A percentile compares a stretch with the other conserved stretches of the same genome.
These are phyloP conservation scores for Atherix ibis DNA, from an alignment of 2,888 invertebrate genomes.

Conservation along the genomic window DNA sequence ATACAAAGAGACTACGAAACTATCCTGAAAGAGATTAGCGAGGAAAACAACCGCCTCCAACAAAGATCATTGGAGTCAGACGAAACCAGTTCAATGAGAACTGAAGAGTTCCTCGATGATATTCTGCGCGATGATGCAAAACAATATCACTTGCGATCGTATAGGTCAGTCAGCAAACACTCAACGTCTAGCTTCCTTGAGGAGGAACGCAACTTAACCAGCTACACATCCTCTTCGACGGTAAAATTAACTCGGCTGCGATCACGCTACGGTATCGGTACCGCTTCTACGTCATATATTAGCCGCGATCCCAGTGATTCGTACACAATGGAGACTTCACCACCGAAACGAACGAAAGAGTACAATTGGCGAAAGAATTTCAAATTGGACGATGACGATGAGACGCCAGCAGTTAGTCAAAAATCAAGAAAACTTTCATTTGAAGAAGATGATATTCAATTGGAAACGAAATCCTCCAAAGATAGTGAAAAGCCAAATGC, in stretches of 20 bases:
- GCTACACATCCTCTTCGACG: background rate
- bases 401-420: background rate
- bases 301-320: slow-evolving; percentile 12
- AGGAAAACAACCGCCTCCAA: background rate
- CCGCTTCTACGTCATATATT: slow-evolving; percentile 14
- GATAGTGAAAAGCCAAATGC: background rate
- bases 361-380: slow-evolving; percentile 32
- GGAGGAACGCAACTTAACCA: slow-evolving; percentile 17
- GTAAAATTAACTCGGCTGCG: slow-evolving; percentile 21
- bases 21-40: slow-evolving; percentile 21
- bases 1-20: slow-evolving; percentile 27
- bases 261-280: slow-evolving; percentile 26
- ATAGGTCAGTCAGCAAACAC: background rate
- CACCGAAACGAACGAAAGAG: slow-evolving; percentile 22
- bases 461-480: too few species aligned
- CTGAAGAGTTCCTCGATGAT: slow-evolving; percentile 8
- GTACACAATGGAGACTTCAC: background rate
- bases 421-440: slow-evolving; percentile 1
- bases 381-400: slow-evolving; percentile 21
- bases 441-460: background rate
- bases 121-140: slow-evolving; percentile 8
- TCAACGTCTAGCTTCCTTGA: slow-evolving; percentile 18
- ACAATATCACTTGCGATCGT: background rate
- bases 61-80: background rate
- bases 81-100: slow-evolving; percentile 3